phyloP scores from a whole-genome alignment of 2,113 vertebrate species.

The Chionomys nivalis region DNA sequence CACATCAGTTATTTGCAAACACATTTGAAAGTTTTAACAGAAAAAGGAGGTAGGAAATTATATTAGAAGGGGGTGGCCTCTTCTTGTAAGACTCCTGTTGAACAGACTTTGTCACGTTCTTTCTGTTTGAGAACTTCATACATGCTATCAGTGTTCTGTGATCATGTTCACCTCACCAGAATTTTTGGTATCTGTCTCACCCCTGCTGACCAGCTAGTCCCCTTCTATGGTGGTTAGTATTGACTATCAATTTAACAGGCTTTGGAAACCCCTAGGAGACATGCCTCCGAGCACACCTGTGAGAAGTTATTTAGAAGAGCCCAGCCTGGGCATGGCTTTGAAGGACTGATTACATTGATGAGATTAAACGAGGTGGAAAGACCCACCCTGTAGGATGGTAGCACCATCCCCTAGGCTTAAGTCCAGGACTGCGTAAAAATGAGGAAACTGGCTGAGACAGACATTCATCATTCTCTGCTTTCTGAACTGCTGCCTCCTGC shows the following conservation, averaged over 20 bases:
- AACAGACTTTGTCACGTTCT: background rate
- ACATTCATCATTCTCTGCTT: background rate
- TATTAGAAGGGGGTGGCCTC: background rate
- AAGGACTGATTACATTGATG: background rate
- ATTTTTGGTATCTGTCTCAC: background rate
- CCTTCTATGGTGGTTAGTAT: background rate
- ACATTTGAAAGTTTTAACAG: background rate
- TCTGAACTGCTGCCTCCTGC: background rate
- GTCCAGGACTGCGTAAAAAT: background rate
- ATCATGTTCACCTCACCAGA: background rate
- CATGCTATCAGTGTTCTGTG: background rate
- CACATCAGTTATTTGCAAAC: background rate
- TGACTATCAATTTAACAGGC: background rate
- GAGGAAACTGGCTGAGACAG: background rate
- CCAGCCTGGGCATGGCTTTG: background rate
- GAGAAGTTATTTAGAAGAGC: background rate
- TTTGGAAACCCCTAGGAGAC: background rate
- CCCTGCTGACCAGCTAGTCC: background rate
- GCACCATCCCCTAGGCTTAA: background rate
- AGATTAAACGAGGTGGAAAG: background rate
- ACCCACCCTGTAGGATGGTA: background rate
- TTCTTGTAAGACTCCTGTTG: background rate
- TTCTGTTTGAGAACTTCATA: background rate
- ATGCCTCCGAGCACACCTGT: background rate
- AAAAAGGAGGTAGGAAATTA: background rate